Evolutionary conservation across 2,888 invertebrate species (phyloP).

Genomic region (Sturmia bella): DNA sequence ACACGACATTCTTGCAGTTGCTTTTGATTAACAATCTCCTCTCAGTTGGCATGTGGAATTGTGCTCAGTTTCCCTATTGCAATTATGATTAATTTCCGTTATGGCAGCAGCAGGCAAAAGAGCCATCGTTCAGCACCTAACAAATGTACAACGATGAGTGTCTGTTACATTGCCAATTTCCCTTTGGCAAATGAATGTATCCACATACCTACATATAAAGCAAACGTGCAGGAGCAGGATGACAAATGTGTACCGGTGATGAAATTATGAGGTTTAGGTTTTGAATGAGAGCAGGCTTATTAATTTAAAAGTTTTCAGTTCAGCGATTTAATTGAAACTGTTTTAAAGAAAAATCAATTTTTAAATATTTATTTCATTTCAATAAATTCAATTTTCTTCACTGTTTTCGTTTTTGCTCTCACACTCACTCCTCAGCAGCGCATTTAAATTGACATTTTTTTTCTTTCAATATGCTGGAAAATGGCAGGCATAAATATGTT

Average conservation of each 20-base stretch:
- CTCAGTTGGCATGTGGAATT: background rate
- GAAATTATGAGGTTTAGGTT: conserved; percentile 50
- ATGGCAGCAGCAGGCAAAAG: conserved; percentile 32
- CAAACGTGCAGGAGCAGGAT: background rate
- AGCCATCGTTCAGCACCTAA: conserved; percentile 26
- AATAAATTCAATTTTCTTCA: background rate
- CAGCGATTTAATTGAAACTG: too few relatives aligned
- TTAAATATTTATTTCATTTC: background rate
- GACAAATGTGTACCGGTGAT: conserved; percentile 52
- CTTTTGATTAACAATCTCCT: conserved; percentile 26
- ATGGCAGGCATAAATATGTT: conserved; percentile 36
- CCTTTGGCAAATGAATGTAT: conserved; percentile 14
- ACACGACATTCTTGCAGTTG: conserved; percentile 12
- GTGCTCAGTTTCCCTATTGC: conserved; percentile 22
- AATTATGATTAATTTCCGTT: conserved; percentile 66
- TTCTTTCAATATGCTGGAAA: conserved; percentile 49
- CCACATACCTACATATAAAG: too few relatives aligned
- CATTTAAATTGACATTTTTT: conserved; percentile 48
- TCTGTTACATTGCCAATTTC: conserved; percentile 64
- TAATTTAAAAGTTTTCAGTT: too few relatives aligned
- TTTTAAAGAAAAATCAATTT: too few relatives aligned
- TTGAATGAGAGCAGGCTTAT: background rate
- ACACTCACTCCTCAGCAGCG: conserved; percentile 6
- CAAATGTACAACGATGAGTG: conserved; percentile 19
- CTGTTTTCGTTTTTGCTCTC: too few relatives aligned